phyloP scores from a whole-genome alignment of 1,140 invertebrate genomes.

The Mycetomoellerius zeteki region DNA sequence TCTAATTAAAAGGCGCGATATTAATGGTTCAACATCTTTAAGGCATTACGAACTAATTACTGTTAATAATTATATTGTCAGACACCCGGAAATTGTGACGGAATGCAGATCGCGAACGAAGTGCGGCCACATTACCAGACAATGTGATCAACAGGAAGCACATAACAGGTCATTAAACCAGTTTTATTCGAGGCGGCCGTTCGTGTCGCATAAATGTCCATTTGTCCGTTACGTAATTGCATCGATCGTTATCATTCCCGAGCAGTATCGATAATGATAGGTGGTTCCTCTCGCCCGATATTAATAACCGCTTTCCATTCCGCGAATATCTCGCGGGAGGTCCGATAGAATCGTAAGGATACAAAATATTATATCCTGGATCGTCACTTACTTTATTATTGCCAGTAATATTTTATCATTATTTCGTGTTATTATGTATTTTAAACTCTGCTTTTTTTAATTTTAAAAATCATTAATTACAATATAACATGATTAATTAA shows the following conservation, averaged over 20 bases:
- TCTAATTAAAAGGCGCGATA: background rate
- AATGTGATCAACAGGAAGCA: conserved; percentile 75
- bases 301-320: conserved; percentile 57
- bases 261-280: conserved; percentile 61
- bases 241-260: conserved; percentile 65
- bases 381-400: background rate
- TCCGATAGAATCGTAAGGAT: conserved; percentile 11
- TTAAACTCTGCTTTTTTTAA: background rate
- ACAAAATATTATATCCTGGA: background rate
- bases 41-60: background rate
- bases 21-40: background rate
- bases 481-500: background rate
- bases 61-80: conserved; percentile 30
- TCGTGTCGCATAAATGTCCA: conserved; percentile 65
- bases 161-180: conserved; percentile 76
- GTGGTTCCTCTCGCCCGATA: conserved; percentile 42
- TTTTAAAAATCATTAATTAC: background rate
- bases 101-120: conserved; percentile 14
- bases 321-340: background rate
- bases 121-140: conserved; percentile 51
- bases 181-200: conserved; percentile 65
- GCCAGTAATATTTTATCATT: background rate
- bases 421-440: background rate
- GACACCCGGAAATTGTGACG: conserved; percentile 31
- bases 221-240: conserved; percentile 68